Percentiles rank a stretch among this genome's conserved stretches.
These are phyloP conservation scores for Chlamydotis undulata DNA, from an alignment of 2,113 vertebrate genomes.

Conservation along the genomic window DNA sequence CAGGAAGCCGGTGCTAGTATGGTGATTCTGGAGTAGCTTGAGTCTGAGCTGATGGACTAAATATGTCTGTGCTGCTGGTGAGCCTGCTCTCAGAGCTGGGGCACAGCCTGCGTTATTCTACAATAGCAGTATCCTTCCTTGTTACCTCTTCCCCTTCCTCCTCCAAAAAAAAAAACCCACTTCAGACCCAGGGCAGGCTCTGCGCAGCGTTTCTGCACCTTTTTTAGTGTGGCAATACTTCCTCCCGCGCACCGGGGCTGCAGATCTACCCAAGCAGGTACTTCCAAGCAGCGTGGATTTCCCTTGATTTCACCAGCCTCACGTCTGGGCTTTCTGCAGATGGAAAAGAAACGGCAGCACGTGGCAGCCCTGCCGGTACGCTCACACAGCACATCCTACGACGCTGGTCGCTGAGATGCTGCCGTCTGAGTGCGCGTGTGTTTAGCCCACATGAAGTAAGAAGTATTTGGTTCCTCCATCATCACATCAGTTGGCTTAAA, in stretches of 20 bases:
- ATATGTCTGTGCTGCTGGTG: neutral
- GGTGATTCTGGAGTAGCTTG: neutral
- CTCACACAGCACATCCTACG: neutral
- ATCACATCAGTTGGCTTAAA: neutral
- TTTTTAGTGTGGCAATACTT: neutral
- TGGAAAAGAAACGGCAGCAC: neutral
- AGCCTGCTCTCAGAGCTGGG: neutral
- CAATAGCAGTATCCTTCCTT: neutral
- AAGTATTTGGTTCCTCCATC: neutral
- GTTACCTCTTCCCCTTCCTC: neutral
- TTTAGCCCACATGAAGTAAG: neutral
- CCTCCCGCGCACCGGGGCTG: neutral
- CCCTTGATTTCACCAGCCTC: neutral
- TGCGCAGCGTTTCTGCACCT: neutral
- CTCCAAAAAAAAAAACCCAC: neutral
- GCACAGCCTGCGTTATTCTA: neutral
- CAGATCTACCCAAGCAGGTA: neutral
- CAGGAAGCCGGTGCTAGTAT: neutral
- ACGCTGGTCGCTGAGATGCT: neutral
- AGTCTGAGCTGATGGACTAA: neutral
- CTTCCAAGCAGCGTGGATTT: neutral
- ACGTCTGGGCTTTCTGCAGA: neutral
- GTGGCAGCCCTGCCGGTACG: accelerated
- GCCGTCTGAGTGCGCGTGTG: accelerated
- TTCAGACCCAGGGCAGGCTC: neutral